phyloP scores from a whole-genome alignment of 2,113 vertebrate genomes.

The Ceuthmochares aereus region DNA sequence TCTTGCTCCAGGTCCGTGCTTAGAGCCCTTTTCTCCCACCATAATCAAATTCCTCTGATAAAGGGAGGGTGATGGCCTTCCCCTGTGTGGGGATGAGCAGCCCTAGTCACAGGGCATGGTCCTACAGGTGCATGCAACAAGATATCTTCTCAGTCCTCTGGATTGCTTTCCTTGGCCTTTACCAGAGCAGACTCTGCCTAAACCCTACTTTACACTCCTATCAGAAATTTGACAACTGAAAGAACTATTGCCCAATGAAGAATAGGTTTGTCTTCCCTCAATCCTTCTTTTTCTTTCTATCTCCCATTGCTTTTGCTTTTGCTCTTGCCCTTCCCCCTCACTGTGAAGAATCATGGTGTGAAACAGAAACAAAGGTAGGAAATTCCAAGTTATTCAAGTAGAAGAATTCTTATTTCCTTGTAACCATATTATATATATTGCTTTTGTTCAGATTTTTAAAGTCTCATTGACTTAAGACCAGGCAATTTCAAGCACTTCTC shows the following conservation, averaged over 20 bases:
- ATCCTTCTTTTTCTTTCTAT: neutral
- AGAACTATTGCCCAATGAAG: neutral
- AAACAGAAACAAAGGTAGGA: neutral
- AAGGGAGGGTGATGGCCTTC: neutral
- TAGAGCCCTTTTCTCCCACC: neutral
- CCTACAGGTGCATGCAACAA: neutral
- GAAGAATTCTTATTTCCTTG: neutral
- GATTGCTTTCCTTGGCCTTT: neutral
- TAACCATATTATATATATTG: neutral
- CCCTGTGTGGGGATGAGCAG: rapidly evolving
- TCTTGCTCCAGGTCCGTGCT: neutral
- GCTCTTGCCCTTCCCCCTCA: neutral
- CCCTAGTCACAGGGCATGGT: rapidly evolving
- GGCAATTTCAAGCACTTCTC: neutral
- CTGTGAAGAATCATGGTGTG: neutral
- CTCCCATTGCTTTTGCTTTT: neutral
- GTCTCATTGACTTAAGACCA: neutral
- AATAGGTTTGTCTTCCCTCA: neutral
- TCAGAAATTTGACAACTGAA: neutral
- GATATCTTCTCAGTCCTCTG: neutral
- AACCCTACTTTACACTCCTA: rapidly evolving
- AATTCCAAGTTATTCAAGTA: neutral
- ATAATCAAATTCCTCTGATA: neutral
- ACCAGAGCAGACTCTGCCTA: neutral
- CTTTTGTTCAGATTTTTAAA: neutral